Conservation (phyloP, 1,140 invertebrate species). For the Drosophila melanica region DNA sequence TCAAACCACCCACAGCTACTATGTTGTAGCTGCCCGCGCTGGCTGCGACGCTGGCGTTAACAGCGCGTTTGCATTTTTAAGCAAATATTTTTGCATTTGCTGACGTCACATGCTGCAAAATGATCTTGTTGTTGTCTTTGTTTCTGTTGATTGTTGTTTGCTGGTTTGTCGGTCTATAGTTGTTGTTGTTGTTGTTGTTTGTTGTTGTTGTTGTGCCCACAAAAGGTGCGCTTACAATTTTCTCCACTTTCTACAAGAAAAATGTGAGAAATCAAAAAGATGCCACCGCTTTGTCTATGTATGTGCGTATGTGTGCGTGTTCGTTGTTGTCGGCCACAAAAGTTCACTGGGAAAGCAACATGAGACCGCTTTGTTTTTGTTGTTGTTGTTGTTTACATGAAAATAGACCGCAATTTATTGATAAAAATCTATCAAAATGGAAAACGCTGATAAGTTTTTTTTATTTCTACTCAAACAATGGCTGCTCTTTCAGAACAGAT, state of each 20-base stretch:
- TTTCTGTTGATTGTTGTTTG: conserved; percentile 23
- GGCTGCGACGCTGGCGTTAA: conserved; percentile 19
- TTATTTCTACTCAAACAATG: conserved; percentile 40
- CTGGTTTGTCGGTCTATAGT: conserved; percentile 28
- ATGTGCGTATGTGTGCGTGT: conserved; percentile 29
- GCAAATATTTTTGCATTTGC: conserved; percentile 32
- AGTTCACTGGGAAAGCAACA: conserved; percentile 76
- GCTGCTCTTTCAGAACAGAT: conserved; percentile 47
- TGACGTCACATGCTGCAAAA: conserved; percentile 50
- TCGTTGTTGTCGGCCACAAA: conserved; percentile 54
- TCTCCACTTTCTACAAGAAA: conserved; percentile 79
- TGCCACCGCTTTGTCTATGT: conserved; percentile 63
- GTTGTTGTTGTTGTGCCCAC: conserved; percentile 53
- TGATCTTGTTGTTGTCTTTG: conserved; percentile 30
- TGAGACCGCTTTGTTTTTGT: conserved; percentile 42
- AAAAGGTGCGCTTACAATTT: conserved; percentile 69
- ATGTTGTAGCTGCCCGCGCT: conserved; percentile 19
- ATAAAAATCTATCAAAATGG: conserved; percentile 60
- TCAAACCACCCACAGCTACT: conserved; percentile 73
- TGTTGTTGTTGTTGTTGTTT: conserved; percentile 24
- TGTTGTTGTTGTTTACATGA: conserved; percentile 34
- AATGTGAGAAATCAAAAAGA: conserved; percentile 82
- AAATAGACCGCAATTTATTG: conserved; percentile 74
- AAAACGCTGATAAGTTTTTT: conserved; percentile 48
- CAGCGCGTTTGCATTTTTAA: conserved; percentile 49